phyloP scores from a whole-genome alignment of 2,888 invertebrate species.

The Eilema caniola region DNA sequence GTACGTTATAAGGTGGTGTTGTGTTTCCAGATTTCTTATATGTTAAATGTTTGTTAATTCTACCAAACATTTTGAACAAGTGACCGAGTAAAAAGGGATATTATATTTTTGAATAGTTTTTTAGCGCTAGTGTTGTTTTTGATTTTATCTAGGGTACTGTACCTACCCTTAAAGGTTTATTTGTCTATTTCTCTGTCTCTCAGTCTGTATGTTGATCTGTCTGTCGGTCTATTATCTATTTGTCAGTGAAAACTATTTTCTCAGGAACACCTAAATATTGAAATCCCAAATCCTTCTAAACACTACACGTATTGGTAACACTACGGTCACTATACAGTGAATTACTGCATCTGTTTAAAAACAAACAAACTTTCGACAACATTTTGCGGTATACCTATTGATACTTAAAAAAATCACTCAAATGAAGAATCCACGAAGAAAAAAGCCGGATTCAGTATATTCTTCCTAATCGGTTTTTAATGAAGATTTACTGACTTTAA shows the following conservation, averaged over 20 bases:
- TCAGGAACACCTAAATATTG: background rate
- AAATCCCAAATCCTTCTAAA: background rate
- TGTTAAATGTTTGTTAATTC: no score
- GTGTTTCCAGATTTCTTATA: background rate
- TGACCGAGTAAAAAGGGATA: no score
- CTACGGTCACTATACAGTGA: background rate
- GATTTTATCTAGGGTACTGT: no score
- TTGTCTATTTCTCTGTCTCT: no score
- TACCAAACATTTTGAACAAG: no score
- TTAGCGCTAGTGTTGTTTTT: no score
- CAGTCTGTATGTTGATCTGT: no score
- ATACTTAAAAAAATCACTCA: conserved; percentile 22
- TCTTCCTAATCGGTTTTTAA: conserved; percentile 45
- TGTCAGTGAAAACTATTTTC: background rate
- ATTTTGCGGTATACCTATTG: conserved; percentile 21
- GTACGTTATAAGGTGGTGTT: background rate
- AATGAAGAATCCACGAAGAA: conserved; percentile 5
- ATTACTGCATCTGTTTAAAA: background rate
- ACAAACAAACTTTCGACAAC: background rate
- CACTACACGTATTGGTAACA: no score
- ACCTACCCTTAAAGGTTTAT: no score
- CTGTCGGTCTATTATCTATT: background rate
- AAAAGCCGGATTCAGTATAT: conserved; percentile 20
- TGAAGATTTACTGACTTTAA: conserved; percentile 46
- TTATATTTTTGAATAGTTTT: no score